A percentile compares a stretch with the other conserved stretches of the same genome.
Conservation (phyloP, 2,888 invertebrate species). For the Ornithoptera priamus region DNA sequence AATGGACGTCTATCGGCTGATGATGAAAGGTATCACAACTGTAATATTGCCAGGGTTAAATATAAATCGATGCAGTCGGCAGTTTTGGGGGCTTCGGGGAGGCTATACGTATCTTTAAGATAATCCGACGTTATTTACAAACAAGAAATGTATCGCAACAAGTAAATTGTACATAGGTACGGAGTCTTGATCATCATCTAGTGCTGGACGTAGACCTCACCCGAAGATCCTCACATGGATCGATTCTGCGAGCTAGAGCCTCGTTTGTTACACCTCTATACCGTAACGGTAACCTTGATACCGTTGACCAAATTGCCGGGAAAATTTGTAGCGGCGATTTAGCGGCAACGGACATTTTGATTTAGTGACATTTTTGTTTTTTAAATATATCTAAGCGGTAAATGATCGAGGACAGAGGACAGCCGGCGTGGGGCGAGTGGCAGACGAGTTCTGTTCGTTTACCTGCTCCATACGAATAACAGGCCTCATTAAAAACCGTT, state of each 20-base stretch:
- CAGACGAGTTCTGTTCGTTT: neutral
- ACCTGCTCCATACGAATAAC: neutral
- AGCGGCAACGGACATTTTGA: constrained; percentile 4
- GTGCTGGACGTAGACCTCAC: no score
- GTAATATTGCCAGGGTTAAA: no score
- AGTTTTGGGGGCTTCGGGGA: no score
- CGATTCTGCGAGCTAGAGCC: no score
- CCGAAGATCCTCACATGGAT: no score
- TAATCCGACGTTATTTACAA: no score
- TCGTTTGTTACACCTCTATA: no score
- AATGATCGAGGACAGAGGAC: constrained; percentile 15
- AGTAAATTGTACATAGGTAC: constrained; percentile 1
- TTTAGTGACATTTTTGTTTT: constrained; percentile 5
- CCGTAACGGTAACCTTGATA: constrained; percentile 14
- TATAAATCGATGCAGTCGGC: no score
- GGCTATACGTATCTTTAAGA: no score
- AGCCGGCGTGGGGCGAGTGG: neutral
- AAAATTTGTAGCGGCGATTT: constrained; percentile 24
- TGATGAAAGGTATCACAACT: no score
- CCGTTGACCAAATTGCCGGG: constrained; percentile 28
- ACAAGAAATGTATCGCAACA: neutral
- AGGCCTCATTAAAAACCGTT: neutral
- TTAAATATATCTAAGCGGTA: constrained; percentile 3
- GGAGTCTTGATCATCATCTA: neutral
- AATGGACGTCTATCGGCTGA: no score